Conservation (phyloP, 2,797 vertebrate genomes). For the Glossophaga mutica region DNA sequence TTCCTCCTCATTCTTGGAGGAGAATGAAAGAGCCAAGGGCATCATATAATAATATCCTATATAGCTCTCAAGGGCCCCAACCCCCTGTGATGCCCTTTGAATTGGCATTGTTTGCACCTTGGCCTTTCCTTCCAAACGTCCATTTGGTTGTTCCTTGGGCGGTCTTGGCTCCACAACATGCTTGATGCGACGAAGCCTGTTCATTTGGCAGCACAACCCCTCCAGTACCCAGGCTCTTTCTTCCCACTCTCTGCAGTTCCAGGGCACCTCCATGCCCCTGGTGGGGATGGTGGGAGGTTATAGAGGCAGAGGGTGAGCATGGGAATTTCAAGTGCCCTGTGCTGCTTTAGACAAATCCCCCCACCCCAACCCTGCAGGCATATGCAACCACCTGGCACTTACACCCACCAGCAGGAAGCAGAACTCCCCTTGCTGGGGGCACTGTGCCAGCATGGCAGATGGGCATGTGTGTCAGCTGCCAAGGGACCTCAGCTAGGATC, state of each 20-base stretch:
- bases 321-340: not conserved
- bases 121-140: slow-evolving; percentile 63
- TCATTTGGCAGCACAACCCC: slow-evolving; percentile 41
- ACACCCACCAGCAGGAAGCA: slow-evolving; percentile 47
- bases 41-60: too few relatives aligned
- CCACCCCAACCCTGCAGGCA: not conserved
- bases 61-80: not conserved
- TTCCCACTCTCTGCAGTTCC: not conserved
- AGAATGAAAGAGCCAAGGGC: not conserved
- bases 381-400: slow-evolving; percentile 28
- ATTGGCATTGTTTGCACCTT: not conserved
- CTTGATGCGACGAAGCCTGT: slow-evolving; percentile 50
- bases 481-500: not conserved
- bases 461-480: slow-evolving; percentile 51
- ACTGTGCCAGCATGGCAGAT: slow-evolving; percentile 61
- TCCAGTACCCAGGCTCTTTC: not conserved
- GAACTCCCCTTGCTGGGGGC: slow-evolving; percentile 23
- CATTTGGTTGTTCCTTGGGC: slow-evolving; percentile 74
- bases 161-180: slow-evolving; percentile 56
- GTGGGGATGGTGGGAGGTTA: not conserved
- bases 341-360: not conserved
- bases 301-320: not conserved
- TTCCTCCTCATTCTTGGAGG: not conserved
- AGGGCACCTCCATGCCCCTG: not conserved
- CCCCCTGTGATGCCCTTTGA: slow-evolving; percentile 1